Conservation (phyloP, 2,113 vertebrate species). For the Solea senegalensis region DNA sequence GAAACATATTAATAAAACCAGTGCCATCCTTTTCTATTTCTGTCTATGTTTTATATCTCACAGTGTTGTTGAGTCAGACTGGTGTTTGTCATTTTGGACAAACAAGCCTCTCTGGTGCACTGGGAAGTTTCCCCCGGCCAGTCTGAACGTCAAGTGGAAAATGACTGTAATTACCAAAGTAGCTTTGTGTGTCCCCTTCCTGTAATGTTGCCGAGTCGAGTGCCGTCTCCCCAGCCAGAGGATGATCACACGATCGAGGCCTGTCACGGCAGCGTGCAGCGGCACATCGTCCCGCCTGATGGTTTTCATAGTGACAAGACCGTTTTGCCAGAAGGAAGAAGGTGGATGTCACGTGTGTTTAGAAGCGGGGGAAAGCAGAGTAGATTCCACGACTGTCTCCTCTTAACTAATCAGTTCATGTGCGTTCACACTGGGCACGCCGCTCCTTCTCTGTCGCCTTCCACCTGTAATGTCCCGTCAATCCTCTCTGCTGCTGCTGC, state of each 20-base stretch:
- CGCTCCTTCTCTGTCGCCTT: no score
- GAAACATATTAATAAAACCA: no score
- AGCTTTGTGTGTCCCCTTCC: neutral
- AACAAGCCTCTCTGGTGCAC: neutral
- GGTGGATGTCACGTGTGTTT: no score
- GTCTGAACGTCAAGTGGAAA: neutral
- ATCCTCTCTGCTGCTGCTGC: neutral
- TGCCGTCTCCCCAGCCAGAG: neutral
- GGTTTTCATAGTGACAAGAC: constrained; percentile 42
- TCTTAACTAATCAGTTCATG: no score
- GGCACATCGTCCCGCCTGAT: constrained; percentile 24
- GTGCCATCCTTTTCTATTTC: no score
- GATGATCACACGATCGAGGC: constrained; percentile 6
- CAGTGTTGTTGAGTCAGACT: neutral
- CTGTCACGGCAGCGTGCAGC: neutral
- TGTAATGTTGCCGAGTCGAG: constrained; percentile 3
- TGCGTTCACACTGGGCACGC: no score
- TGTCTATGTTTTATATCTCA: no score
- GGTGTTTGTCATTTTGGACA: neutral
- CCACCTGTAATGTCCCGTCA: no score
- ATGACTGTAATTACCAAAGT: constrained; percentile 10
- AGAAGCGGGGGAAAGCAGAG: constrained; percentile 14
- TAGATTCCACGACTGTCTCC: no score
- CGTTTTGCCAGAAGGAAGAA: constrained; percentile 14
- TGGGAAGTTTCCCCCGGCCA: neutral